phyloP scores from a whole-genome alignment of 2,888 invertebrate genomes.

The Stenichneumon culpator region DNA sequence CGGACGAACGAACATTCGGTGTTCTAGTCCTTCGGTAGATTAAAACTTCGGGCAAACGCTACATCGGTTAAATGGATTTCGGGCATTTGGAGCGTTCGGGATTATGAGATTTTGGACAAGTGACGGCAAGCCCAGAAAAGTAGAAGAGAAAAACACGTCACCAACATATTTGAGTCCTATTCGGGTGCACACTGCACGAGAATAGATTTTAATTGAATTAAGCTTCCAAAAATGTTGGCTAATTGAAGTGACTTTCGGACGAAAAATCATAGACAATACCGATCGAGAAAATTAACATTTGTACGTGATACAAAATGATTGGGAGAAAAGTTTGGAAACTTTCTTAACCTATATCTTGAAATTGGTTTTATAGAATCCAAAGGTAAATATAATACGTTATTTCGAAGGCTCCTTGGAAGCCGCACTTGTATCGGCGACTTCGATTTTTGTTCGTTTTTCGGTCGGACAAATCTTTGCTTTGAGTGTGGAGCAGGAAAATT shows the following conservation, averaged over 20 bases:
- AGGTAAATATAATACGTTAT: conserved; percentile 65
- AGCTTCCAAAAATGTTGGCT: conserved; percentile 56
- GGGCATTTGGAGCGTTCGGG: too few relatives aligned
- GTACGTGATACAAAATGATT: conserved; percentile 65
- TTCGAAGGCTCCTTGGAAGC: neutral
- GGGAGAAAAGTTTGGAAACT: conserved; percentile 69
- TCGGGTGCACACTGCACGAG: conserved; percentile 24
- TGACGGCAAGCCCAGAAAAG: too few relatives aligned
- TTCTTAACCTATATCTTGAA: conserved; percentile 74
- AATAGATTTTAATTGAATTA: conserved; percentile 52
- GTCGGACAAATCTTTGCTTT: neutral
- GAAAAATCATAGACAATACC: neutral
- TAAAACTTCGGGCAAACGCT: too few relatives aligned
- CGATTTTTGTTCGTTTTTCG: neutral
- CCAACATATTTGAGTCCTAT: conserved; percentile 67
- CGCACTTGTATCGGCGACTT: neutral
- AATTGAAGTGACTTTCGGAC: conserved; percentile 33
- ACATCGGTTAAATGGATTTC: too few relatives aligned
- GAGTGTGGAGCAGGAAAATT: neutral
- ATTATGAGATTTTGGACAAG: too few relatives aligned
- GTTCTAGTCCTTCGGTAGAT: too few relatives aligned
- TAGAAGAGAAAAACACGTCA: conserved; percentile 77
- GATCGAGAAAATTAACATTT: conserved; percentile 2
- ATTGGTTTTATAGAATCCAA: conserved; percentile 63
- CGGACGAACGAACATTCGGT: too few relatives aligned